Evolutionary conservation across 1,140 invertebrate genomes (phyloP), one percentile per base, ranked within the genome.

Genomic region (Rhagoletis pomonella): DNA sequence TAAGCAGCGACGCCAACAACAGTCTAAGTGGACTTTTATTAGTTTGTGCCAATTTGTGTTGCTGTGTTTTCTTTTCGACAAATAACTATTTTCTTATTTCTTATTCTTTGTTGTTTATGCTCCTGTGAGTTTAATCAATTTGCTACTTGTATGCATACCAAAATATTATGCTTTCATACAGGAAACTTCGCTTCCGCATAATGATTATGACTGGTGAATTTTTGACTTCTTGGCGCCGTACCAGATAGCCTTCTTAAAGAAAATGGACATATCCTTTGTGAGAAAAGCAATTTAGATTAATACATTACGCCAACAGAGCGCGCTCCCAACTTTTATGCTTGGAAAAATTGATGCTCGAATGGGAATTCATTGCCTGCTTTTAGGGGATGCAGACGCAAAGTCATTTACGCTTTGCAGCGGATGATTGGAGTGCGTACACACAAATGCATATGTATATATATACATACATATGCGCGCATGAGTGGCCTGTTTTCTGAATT

Each of bases 21-120:
- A 50, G 47, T n/a, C 73, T 81, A 81, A 81, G 47, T 81, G 73
- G 73, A 81, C 73, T 81, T 81, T 81, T 81, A 81, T 55, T n/a
- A 81, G 1, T 81, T 81, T 81, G 5, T 55, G 47, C 73, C 73
- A 81, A 81, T 55, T 81, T 55, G n/a, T 62, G 60, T 42, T 12
- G 44, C n/a, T 29, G 47, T 19, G n/a, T 50, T 55, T 55, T 55
- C 19, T 81, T 55, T 10, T 47, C 42, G 67, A 10, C 65, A 67
- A 9, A n/a, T 19, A 3, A 42, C 19, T 42, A 29, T 29, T 29
- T 29, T 29, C 29, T 55, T 62, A 62, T 62, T 17, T 29, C n/a
- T 4, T 62, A n/a, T 62, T 62, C 17, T 62, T 62, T 62, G 50
- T 10, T 55, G 50, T 29, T 0, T 29, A 29, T 29, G 1, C 29